Percentiles rank a stretch among this genome's conserved stretches.
Evolutionary conservation across 2,113 vertebrate genomes (phyloP).

Genomic region (Lanius collurio): DNA sequence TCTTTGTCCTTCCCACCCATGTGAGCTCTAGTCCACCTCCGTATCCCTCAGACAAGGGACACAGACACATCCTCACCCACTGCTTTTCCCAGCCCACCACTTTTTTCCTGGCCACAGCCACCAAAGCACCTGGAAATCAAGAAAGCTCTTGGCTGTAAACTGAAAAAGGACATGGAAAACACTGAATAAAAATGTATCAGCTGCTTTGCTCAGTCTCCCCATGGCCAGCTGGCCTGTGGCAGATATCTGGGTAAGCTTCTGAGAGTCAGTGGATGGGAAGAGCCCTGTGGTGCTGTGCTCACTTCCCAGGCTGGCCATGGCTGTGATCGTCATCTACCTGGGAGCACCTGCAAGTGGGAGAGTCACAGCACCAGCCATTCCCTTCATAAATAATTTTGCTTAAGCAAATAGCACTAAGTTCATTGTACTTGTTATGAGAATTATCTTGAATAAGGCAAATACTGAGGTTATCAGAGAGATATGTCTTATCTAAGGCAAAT

Average conservation of each 20-base stretch:
- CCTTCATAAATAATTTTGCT: slow-evolving; percentile 22
- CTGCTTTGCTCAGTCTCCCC: not conserved
- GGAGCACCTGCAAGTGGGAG: not conserved
- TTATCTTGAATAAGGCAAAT: slow-evolving; percentile 49
- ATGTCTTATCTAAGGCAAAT: slow-evolving; percentile 46
- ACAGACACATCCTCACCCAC: not conserved
- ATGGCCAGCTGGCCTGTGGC: not conserved
- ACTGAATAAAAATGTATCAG: not conserved
- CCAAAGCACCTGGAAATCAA: not conserved
- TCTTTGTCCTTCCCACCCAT: not conserved
- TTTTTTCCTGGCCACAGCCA: not conserved
- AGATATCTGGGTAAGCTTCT: not conserved
- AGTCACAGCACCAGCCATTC: not conserved
- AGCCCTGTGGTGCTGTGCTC: not conserved
- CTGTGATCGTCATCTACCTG: accelerated
- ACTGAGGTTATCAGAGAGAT: slow-evolving; percentile 58
- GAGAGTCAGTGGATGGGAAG: not conserved
- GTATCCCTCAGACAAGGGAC: not conserved
- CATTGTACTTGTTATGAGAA: not conserved
- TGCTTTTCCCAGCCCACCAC: not conserved
- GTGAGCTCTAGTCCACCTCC: not conserved
- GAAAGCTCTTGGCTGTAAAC: not conserved
- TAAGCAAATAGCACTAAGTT: slow-evolving; percentile 35
- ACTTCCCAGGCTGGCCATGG: not conserved
- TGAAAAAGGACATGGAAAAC: not conserved